Evolutionary conservation across 2,888 invertebrate genomes (phyloP).

Genomic region (Adelognathus sp.): DNA sequence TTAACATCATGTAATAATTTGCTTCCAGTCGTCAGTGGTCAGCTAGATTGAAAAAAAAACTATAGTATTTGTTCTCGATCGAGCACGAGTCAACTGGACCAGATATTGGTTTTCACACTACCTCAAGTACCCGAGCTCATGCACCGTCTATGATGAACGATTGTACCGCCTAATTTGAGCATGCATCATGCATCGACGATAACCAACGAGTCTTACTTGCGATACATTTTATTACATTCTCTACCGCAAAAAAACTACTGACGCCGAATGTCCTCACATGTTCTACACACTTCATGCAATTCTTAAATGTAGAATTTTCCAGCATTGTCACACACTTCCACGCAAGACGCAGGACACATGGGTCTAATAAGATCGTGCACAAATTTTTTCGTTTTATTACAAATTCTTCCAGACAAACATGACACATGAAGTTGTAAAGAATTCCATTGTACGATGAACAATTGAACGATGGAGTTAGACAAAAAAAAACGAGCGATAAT

Average conservation of each 20-base stretch:
- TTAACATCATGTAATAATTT: too few relatives aligned
- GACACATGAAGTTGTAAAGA: slow-evolving; percentile 11
- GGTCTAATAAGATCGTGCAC: slow-evolving; percentile 17
- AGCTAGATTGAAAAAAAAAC: too few relatives aligned
- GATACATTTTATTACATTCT: neutral
- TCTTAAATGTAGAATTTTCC: neutral
- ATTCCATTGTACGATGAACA: slow-evolving; percentile 7
- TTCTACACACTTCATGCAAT: slow-evolving; percentile 15
- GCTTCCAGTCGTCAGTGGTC: too few relatives aligned
- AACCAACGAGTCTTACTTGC: neutral
- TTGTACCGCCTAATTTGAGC: too few relatives aligned
- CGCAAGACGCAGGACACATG: neutral
- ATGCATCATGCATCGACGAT: slow-evolving; percentile 44
- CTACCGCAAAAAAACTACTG: neutral
- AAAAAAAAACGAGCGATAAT: neutral
- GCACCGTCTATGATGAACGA: too few relatives aligned
- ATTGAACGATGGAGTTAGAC: neutral
- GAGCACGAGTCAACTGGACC: too few relatives aligned
- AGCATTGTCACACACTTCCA: neutral
- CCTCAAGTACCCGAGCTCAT: too few relatives aligned
- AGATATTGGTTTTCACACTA: too few relatives aligned
- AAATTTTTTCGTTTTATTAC: slow-evolving; percentile 16
- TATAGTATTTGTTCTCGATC: too few relatives aligned
- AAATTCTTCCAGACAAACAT: slow-evolving; percentile 17
- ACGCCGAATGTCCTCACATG: neutral